Percentiles rank a stretch among this genome's conserved stretches.
These are phyloP conservation scores for Basileuterus tristriatus DNA, from an alignment of 2,797 vertebrate species.

Conservation along the genomic window DNA sequence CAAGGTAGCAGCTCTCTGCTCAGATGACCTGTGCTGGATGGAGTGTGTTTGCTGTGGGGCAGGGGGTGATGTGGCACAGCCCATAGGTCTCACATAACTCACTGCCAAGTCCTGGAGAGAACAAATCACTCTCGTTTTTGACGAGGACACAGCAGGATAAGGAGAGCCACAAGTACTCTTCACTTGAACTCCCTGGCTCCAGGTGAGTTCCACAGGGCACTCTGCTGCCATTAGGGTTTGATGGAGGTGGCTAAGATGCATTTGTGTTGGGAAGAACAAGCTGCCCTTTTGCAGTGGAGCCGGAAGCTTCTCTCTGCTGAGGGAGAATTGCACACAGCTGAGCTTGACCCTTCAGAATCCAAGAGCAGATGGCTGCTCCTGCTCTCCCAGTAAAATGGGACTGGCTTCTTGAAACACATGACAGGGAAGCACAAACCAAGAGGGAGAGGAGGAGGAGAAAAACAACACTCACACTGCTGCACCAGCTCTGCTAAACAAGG, in stretches of 20 bases:
- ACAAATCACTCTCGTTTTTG: background rate
- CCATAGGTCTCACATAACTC: accelerated
- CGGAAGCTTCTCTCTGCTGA: background rate
- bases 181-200: background rate
- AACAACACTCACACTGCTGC: accelerated
- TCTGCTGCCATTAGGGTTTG: background rate
- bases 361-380: background rate
- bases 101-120: background rate
- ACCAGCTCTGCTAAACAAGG: background rate
- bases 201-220: background rate
- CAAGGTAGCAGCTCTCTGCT: background rate
- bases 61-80: background rate
- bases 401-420: background rate
- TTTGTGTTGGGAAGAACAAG: background rate
- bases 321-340: background rate
- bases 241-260: background rate
- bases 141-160: accelerated
- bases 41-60: background rate
- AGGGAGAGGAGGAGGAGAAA: background rate
- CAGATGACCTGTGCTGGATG: background rate
- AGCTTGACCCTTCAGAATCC: background rate
- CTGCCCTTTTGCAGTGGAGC: background rate
- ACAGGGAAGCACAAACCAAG: background rate
- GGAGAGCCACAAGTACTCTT: background rate
- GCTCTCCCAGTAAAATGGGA: background rate